A percentile compares a stretch with the other conserved stretches of the same genome.
Evolutionary conservation across 1,140 invertebrate species (phyloP).

Genomic region (Sarcophaga bullata): DNA sequence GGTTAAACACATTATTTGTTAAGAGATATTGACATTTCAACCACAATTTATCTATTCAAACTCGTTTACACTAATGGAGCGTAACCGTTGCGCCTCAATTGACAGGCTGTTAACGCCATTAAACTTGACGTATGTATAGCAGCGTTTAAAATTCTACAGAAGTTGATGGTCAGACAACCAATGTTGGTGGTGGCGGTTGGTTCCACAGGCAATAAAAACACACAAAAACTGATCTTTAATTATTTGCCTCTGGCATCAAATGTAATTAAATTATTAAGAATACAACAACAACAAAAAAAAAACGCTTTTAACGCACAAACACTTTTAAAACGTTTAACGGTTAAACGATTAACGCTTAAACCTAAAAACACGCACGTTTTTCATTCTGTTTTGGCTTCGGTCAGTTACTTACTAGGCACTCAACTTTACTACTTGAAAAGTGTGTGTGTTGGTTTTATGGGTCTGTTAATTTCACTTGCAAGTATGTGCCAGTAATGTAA

Average conservation of each 20-base stretch:
- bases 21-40: neutral
- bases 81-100: constrained; percentile 59
- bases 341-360: too few species aligned
- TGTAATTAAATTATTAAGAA: neutral
- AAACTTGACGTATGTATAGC: neutral
- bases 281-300: neutral
- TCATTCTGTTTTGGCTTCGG: neutral
- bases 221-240: neutral
- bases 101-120: constrained; percentile 62
- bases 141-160: too few species aligned
- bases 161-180: neutral
- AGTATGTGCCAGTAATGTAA: too few species aligned
- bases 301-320: neutral
- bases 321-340: too few species aligned
- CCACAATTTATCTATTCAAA: neutral
- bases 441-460: too few species aligned
- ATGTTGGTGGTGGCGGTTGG: neutral
- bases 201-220: neutral
- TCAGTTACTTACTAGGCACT: neutral
- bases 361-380: neutral
- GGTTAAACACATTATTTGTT: neutral
- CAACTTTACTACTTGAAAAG: neutral
- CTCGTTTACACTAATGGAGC: constrained; percentile 47
- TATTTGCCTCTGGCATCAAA: neutral
- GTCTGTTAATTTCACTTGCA: too few species aligned